A percentile compares a stretch with the other conserved stretches of the same genome.
Conservation (phyloP, 2,888 invertebrate species). For the Xestia ashworthii region DNA sequence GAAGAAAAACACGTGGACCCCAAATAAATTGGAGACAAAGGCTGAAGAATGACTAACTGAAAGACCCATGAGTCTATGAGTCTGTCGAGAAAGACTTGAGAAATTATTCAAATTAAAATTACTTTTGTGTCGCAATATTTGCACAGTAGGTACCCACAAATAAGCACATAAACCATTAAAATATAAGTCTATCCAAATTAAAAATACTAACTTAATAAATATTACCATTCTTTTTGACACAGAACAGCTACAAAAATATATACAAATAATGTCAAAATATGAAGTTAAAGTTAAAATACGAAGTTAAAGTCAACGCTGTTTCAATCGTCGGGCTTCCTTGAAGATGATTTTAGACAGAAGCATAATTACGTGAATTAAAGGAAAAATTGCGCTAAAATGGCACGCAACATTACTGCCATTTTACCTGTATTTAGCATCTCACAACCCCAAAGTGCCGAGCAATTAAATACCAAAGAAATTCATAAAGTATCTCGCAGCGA, state of each 20-base stretch:
- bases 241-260: no score
- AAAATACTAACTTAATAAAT: no score
- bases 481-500: constrained; percentile 39
- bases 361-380: background rate
- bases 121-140: no score
- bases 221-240: no score
- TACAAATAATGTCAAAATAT: no score
- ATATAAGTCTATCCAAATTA: no score
- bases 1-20: background rate
- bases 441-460: constrained; percentile 6
- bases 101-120: background rate
- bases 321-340: background rate
- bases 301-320: background rate
- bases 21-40: background rate
- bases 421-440: background rate
- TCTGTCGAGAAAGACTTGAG: background rate
- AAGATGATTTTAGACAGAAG: background rate
- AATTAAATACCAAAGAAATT: constrained; percentile 48
- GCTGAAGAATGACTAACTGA: background rate
- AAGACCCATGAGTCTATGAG: background rate
- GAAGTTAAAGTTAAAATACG: no score
- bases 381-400: background rate
- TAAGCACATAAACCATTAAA: no score
- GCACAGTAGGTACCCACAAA: no score
- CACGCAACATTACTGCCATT: background rate